Conservation (phyloP, 2,888 invertebrate species). For the Caenorhabditis panamensis region DNA sequence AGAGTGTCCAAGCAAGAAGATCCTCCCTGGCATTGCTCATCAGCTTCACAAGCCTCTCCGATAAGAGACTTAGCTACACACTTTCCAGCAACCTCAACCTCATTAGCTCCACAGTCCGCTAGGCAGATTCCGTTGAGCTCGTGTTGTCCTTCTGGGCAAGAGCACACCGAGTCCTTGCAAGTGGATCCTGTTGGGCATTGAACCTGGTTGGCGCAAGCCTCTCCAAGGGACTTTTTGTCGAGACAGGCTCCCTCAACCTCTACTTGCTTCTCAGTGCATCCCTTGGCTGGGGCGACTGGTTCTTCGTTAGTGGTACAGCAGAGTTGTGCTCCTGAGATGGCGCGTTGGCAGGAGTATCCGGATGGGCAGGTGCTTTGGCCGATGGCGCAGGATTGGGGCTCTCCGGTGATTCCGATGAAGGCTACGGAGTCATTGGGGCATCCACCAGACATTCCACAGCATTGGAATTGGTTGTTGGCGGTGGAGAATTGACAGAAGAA, state of each 20-base stretch:
- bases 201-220: slow-evolving; percentile 74
- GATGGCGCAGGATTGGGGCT: slow-evolving; percentile 79
- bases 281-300: slow-evolving; percentile 45
- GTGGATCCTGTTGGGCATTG: slow-evolving; percentile 75
- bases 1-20: slow-evolving; percentile 68
- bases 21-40: slow-evolving; percentile 75
- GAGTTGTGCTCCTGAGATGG: slow-evolving; percentile 77
- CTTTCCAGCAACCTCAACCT: slow-evolving; percentile 72
- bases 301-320: slow-evolving; percentile 78
- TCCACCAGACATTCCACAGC: slow-evolving; percentile 80
- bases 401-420: slow-evolving; percentile 80
- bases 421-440: slow-evolving; percentile 80
- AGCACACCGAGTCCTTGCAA: slow-evolving; percentile 77
- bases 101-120: slow-evolving; percentile 71
- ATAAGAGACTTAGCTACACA: slow-evolving; percentile 73
- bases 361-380: slow-evolving; percentile 79
- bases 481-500: slow-evolving; percentile 80
- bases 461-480: slow-evolving; percentile 78
- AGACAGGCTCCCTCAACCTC: slow-evolving; percentile 78
- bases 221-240: slow-evolving; percentile 73
- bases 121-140: slow-evolving; percentile 73
- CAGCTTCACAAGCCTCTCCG: slow-evolving; percentile 74
- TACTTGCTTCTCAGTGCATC: slow-evolving; percentile 78
- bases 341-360: slow-evolving; percentile 80
- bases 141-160: slow-evolving; percentile 73